Evolutionary conservation across 1,140 invertebrate species (phyloP).

Genomic region (Melanaphis sacchari): DNA sequence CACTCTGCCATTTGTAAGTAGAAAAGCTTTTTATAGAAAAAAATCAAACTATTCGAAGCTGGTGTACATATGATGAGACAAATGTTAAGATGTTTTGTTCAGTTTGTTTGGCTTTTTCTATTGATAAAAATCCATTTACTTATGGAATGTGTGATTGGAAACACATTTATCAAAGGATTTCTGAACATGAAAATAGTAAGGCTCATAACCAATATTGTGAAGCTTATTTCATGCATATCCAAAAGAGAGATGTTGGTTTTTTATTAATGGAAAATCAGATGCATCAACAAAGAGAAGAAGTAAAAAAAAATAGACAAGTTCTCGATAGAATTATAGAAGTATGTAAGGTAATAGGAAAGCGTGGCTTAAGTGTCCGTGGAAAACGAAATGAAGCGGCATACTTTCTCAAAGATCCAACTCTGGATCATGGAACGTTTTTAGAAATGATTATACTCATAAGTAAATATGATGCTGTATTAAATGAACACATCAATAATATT

Average conservation of each 20-base stretch:
- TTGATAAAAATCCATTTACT: constrained; percentile 8
- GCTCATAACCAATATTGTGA: background rate
- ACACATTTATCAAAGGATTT: constrained; percentile 8
- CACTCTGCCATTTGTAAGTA: background rate
- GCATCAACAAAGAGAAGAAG: background rate
- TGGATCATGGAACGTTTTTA: constrained; percentile 41
- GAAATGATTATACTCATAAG: background rate
- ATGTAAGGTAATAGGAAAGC: constrained; percentile 25
- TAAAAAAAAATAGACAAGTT: background rate
- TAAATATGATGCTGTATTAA: constrained; percentile 21
- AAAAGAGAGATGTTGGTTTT: background rate
- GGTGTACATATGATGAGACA: background rate
- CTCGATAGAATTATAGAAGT: constrained; percentile 34
- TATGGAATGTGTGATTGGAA: background rate
- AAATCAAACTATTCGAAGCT: background rate
- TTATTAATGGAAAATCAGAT: background rate
- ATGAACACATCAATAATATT: constrained; percentile 20
- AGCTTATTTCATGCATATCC: background rate
- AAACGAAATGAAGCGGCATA: background rate
- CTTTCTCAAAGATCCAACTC: background rate
- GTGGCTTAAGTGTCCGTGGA: background rate
- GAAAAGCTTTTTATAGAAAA: constrained; percentile 7
- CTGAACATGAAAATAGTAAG: background rate
- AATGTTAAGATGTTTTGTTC: background rate
- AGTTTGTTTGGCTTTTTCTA: background rate